Percentiles rank a stretch among this genome's conserved stretches.
These are phyloP conservation scores for Microcebus jonahi DNA, from an alignment of 2,113 vertebrate genomes.

Conservation along the genomic window DNA sequence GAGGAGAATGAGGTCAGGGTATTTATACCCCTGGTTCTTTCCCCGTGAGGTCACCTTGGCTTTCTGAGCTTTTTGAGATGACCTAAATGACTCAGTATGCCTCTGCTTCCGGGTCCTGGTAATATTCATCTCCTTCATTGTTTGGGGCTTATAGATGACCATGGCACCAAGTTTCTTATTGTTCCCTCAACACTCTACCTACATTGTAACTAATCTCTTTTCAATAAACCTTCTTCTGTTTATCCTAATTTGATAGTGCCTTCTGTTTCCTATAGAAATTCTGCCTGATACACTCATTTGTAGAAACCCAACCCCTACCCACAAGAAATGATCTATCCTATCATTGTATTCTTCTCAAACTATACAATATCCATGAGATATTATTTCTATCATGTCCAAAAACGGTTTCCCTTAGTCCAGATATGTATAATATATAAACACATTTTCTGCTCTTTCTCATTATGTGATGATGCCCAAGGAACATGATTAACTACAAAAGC, in stretches of 20 bases:
- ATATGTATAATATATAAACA: neutral
- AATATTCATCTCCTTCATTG: neutral
- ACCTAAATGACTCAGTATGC: constrained; percentile 25
- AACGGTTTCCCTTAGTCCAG: neutral
- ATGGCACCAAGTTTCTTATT: neutral
- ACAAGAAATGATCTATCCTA: constrained; percentile 10
- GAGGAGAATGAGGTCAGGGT: constrained; percentile 13
- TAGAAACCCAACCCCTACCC: neutral
- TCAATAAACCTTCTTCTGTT: neutral
- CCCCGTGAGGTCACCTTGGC: constrained; percentile 59
- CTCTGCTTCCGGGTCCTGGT: neutral
- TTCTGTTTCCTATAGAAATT: neutral
- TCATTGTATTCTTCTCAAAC: neutral
- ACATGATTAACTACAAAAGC: neutral
- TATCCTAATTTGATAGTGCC: neutral
- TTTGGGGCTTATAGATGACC: neutral
- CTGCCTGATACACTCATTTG: neutral
- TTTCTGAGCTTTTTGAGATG: constrained; percentile 32
- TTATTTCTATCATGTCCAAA: neutral
- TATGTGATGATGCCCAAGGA: neutral
- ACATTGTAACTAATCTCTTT: neutral
- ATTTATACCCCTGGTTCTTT: constrained; percentile 22
- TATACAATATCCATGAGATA: neutral
- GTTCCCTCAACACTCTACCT: neutral
- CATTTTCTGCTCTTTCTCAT: neutral